phyloP scores from a whole-genome alignment of 2,797 vertebrate species.

The Salarias fasciatus region DNA sequence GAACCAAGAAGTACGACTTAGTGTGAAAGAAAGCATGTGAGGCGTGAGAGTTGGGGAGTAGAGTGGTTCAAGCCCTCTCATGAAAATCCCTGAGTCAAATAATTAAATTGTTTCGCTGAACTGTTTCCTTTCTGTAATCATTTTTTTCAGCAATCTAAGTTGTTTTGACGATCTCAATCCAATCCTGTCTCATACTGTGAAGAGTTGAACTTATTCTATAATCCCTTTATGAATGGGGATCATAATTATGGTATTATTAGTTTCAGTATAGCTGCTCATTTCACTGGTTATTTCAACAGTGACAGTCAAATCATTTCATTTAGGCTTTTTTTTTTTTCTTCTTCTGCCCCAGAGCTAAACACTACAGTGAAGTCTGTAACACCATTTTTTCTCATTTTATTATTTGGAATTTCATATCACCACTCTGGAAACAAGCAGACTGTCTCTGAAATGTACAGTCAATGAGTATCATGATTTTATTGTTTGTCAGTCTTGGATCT shows the following conservation, averaged over 20 bases:
- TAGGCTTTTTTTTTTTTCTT: background rate
- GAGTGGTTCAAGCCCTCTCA: too few relatives aligned
- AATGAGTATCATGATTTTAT: slow-evolving; percentile 53
- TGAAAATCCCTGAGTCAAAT: too few relatives aligned
- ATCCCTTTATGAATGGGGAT: background rate
- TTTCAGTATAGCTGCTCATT: slow-evolving; percentile 8
- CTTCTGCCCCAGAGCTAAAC: background rate
- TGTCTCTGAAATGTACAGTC: slow-evolving; percentile 50
- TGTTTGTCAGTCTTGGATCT: slow-evolving; percentile 28
- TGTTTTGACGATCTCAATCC: too few relatives aligned
- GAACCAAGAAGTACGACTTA: too few relatives aligned
- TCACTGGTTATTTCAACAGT: slow-evolving; percentile 17
- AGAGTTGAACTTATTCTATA: background rate
- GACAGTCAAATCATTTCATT: slow-evolving; percentile 21
- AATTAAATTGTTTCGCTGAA: too few relatives aligned
- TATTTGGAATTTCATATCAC: slow-evolving; percentile 48
- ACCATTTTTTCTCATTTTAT: slow-evolving; percentile 44
- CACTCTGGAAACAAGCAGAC: slow-evolving; percentile 31
- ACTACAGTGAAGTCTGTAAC: slow-evolving; percentile 10
- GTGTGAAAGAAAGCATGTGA: too few relatives aligned
- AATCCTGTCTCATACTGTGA: too few relatives aligned
- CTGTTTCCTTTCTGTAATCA: too few relatives aligned
- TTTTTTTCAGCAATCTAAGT: too few relatives aligned
- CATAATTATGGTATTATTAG: slow-evolving; percentile 1
- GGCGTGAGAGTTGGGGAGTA: too few relatives aligned